A percentile compares a stretch with the other conserved stretches of the same genome.
Conservation (phyloP, 2,888 invertebrate genomes). For the Caenorhabditis imperialis region DNA sequence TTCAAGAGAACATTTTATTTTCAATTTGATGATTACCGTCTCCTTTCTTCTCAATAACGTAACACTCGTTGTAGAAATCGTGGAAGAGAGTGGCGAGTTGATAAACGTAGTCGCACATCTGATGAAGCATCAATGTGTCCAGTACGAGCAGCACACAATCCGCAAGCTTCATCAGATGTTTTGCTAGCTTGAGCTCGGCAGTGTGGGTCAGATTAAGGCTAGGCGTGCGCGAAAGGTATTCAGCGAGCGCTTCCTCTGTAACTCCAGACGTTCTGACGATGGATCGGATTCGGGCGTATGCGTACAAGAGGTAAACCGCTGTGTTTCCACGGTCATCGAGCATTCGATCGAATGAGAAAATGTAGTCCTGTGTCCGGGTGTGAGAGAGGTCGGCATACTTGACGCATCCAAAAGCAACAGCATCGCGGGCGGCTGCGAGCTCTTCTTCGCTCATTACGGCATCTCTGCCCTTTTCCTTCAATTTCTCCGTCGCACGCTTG, state of each 20-base stretch:
- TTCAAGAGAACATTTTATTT: too few species aligned
- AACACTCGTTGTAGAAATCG: constrained; percentile 97
- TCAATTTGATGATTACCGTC: constrained; percentile 43
- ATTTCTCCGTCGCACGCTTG: constrained; percentile 79
- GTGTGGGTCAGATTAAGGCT: constrained; percentile 85
- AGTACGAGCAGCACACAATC: constrained; percentile 89
- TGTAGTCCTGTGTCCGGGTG: constrained; percentile 90
- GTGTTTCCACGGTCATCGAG: constrained; percentile 98
- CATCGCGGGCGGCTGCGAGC: constrained; percentile 80
- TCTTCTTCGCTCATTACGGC: constrained; percentile 71
- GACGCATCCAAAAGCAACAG: constrained; percentile 97
- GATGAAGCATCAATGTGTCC: constrained; percentile 79
- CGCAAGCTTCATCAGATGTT: constrained; percentile 87
- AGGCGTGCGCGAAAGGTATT: constrained; percentile 82
- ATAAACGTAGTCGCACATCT: constrained; percentile 94
- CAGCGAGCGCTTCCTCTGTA: constrained; percentile 80
- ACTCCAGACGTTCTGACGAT: constrained; percentile 80
- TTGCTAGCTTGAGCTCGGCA: constrained; percentile 94
- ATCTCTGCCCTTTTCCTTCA: constrained; percentile 80
- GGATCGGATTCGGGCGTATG: constrained; percentile 89
- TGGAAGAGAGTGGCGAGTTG: constrained; percentile 92
- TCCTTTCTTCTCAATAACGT: constrained; percentile 92
- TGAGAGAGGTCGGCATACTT: constrained; percentile 97
- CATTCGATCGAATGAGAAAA: constrained; percentile 99
- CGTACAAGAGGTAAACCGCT: constrained; percentile 95